Base-by-base conservation (phyloP, 2,113 vertebrate species). In the Osmerus mordax region DNA sequence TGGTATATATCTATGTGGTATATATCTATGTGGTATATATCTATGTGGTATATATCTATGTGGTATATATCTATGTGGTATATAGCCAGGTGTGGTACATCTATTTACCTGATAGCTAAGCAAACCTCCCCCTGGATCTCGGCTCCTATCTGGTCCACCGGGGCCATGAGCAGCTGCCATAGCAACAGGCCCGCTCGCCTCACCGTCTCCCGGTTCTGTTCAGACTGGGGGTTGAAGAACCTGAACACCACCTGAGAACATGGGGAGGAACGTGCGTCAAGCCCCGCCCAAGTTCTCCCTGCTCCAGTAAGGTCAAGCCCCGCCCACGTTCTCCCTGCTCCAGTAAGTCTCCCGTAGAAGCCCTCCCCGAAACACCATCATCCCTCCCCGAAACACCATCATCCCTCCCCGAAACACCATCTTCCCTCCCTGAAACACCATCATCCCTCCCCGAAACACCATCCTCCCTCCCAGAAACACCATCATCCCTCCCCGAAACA, bases 51-150 rank as follows among this genome's bases (percentile, higher is more conserved):
- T 21, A 21, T 21, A 21, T 21, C 21, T 21, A 21, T 21, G 21
- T 21, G 21, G 21, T 21, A 21, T 21, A 21, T 21, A 21, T 21
- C 0, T 21, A 21, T 21, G 21, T 21, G 21, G 21, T 21, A 21
- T 21, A 21, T 21, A 21, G 21, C 21, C 21, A 21, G 0, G 21
- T 21, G 21, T 21, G 21, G 21, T 21, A 21, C 4, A 2, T 63
- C 32, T 12, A n/a, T 73, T 83, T 87, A 98, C 97, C 97, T 98
- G 87, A 99, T 98, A 51, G 97, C 97, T 74, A 98, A 87, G 72
- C 97, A 98, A 86, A 98, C 97, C 79, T 99, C 97, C 84, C 89
- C 95, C 89, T 99, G 97, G 80, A 99, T 97, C 86, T 97, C 95
- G 69, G 91, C 83, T 81, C 96, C 95, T 74, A 99, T 97, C 85